Conservation (phyloP, 1,140 invertebrate species). For the Anastrepha ludens region DNA sequence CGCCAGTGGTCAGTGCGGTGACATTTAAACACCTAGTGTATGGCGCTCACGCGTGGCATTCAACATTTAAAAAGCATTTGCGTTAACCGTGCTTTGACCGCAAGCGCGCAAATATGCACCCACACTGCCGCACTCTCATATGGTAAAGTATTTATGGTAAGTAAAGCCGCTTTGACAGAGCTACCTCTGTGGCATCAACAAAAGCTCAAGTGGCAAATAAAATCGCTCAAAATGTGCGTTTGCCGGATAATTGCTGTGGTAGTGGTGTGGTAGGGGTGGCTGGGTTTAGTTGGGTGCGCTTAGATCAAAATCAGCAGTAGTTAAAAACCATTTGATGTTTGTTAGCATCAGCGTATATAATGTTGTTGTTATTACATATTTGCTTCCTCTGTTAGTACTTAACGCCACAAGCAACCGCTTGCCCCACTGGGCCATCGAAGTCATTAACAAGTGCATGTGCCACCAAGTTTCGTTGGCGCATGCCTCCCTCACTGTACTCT, state of each 20-base stretch:
- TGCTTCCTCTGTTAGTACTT: neutral
- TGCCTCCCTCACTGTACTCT: neutral
- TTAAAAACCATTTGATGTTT: neutral
- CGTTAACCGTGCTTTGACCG: constrained; percentile 18
- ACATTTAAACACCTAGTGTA: constrained; percentile 45
- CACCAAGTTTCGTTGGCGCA: neutral
- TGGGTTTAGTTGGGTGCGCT: neutral
- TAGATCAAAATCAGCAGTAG: neutral
- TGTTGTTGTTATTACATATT: neutral
- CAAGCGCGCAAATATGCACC: neutral
- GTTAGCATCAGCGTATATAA: neutral
- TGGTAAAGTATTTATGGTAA: neutral
- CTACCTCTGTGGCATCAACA: constrained; percentile 40
- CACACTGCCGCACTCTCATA: neutral
- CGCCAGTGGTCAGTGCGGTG: constrained; percentile 34
- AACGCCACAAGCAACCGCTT: neutral
- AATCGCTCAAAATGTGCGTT: constrained; percentile 33
- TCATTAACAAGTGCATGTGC: constrained; percentile 16
- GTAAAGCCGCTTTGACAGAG: neutral
- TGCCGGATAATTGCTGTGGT: neutral
- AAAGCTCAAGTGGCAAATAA: constrained; percentile 50
- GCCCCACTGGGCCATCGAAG: neutral
- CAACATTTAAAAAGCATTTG: constrained; percentile 49
- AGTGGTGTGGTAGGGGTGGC: neutral
- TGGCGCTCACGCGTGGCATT: constrained; percentile 6